These are phyloP conservation scores for Myripristis murdjan DNA, from an alignment of 2,797 vertebrate genomes.

Conservation along the genomic window DNA sequence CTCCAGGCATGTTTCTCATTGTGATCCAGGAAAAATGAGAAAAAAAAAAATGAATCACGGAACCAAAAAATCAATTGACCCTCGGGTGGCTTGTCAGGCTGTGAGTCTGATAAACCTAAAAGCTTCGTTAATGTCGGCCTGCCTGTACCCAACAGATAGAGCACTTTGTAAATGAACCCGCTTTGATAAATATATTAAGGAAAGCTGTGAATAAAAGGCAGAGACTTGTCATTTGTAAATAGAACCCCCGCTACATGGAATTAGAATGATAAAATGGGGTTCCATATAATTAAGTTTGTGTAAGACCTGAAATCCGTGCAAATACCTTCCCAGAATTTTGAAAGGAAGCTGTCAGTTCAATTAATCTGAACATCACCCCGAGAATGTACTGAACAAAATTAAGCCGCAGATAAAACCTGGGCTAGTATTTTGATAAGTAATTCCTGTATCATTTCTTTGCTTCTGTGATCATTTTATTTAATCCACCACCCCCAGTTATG, in stretches of 20 bases:
- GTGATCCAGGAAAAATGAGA: slow-evolving; percentile 98
- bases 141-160: slow-evolving; percentile 99
- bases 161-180: slow-evolving; percentile 99
- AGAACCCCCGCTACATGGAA: slow-evolving; percentile 99
- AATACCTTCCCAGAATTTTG: slow-evolving; percentile 99
- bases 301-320: slow-evolving; percentile 99
- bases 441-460: slow-evolving; percentile 99
- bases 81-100: slow-evolving; percentile 98
- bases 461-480: slow-evolving; percentile 99
- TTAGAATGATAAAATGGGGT: slow-evolving; percentile 99
- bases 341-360: slow-evolving; percentile 99
- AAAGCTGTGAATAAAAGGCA: slow-evolving; percentile 99
- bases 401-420: slow-evolving; percentile 98
- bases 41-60: slow-evolving; percentile 98
- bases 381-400: slow-evolving; percentile 99
- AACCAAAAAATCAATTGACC: slow-evolving; percentile 99
- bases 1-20: slow-evolving; percentile 99
- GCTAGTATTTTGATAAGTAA: slow-evolving; percentile 99
- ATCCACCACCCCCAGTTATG: slow-evolving; percentile 95
- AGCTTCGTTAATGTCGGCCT: slow-evolving; percentile 99
- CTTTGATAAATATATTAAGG: slow-evolving; percentile 99
- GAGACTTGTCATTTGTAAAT: slow-evolving; percentile 99
- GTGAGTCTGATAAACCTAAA: slow-evolving; percentile 99
- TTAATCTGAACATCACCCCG: slow-evolving; percentile 99
- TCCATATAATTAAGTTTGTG: slow-evolving; percentile 99